A percentile compares a stretch with the other conserved stretches of the same genome.
Conservation (phyloP, 2,797 vertebrate species). For the Urocyon cinereoargenteus region DNA sequence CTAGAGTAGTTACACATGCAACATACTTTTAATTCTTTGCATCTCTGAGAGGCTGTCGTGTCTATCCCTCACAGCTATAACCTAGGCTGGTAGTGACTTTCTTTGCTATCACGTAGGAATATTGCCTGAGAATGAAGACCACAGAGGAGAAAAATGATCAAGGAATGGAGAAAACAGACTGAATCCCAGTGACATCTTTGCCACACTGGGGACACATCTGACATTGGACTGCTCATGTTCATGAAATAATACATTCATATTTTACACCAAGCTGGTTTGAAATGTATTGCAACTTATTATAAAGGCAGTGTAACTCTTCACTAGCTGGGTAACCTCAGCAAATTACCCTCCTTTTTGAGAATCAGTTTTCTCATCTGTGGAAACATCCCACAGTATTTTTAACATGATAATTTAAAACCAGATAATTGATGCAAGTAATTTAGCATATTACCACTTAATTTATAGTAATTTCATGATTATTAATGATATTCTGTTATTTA, state of each 20-base stretch:
- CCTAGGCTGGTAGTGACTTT: background rate
- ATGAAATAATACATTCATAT: background rate
- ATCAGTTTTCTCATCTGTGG: conserved; percentile 47
- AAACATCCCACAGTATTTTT: background rate
- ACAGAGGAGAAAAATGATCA: background rate
- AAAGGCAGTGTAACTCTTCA: background rate
- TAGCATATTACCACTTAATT: background rate
- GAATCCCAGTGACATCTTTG: background rate
- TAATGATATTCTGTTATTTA: background rate
- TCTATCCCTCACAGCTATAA: background rate
- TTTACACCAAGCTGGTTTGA: background rate
- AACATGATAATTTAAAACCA: background rate
- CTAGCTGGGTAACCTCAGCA: background rate
- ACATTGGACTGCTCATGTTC: background rate
- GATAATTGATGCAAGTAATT: conserved; percentile 38
- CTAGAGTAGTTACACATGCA: background rate
- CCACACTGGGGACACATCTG: background rate
- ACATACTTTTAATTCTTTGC: background rate
- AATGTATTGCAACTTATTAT: background rate
- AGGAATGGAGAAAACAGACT: background rate
- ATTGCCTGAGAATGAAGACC: background rate
- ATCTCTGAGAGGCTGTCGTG: background rate
- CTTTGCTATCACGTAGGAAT: background rate
- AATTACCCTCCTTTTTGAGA: background rate
- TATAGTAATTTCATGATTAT: background rate